These are phyloP conservation scores for Microctonus brassicae DNA, from an alignment of 2,888 invertebrate species.

Conservation along the genomic window DNA sequence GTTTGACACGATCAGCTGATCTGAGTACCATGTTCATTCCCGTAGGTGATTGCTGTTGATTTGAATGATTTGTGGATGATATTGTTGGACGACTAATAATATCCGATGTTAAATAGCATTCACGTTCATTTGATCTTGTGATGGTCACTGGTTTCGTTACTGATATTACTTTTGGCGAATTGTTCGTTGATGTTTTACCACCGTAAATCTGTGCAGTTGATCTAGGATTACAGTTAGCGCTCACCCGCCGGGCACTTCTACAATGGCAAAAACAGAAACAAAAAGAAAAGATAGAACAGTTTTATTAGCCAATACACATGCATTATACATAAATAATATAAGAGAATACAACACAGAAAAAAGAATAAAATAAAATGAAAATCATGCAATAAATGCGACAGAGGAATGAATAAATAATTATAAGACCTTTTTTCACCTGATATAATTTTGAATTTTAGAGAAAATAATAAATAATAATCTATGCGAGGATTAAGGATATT, in stretches of 20 bases:
- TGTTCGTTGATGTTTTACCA: constrained; percentile 50
- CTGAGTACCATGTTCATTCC: constrained; percentile 63
- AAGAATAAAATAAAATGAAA: constrained; percentile 5
- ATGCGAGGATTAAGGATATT: no score
- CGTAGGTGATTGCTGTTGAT: constrained; percentile 53
- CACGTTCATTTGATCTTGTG: constrained; percentile 61
- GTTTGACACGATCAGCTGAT: constrained; percentile 63
- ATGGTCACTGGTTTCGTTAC: constrained; percentile 59
- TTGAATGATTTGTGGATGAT: constrained; percentile 54
- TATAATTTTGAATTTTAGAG: no score
- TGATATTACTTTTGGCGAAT: constrained; percentile 52
- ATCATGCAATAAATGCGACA: no score
- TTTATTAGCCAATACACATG: no score
- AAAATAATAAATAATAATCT: no score
- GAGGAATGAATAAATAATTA: no score
- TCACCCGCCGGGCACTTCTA: constrained; percentile 62
- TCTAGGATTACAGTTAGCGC: constrained; percentile 61
- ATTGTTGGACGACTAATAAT: constrained; percentile 50
- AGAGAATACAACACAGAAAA: no score
- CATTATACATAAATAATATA: no score
- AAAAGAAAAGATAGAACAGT: constrained; percentile 3
- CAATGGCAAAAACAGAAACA: constrained; percentile 43
- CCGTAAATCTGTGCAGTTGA: constrained; percentile 53
- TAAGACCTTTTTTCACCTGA: no score
- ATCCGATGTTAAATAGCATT: constrained; percentile 52